These are phyloP conservation scores for Trachemys scripta DNA, from an alignment of 2,113 vertebrate species.

Conservation along the genomic window DNA sequence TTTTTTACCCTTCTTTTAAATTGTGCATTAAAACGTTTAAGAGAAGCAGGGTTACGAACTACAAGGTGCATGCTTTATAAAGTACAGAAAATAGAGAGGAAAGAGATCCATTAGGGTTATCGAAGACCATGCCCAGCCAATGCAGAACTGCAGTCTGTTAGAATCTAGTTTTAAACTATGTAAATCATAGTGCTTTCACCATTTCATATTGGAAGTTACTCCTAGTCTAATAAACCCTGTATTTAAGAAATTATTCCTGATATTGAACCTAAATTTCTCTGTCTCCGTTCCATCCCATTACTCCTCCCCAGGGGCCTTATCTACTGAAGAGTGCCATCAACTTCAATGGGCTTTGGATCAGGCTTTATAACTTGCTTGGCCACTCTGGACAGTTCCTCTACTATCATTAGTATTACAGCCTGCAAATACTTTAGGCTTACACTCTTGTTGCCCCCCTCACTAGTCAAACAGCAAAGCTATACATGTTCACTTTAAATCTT, in stretches of 20 bases:
- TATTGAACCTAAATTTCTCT: background rate
- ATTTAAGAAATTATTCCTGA: background rate
- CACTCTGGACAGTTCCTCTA: background rate
- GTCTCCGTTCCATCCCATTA: background rate
- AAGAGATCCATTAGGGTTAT: background rate
- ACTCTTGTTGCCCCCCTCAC: no score
- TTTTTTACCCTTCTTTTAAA: background rate
- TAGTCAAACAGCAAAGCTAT: background rate
- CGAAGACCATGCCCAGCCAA: background rate
- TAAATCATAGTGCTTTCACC: background rate
- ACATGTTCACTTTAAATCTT: fast-evolving
- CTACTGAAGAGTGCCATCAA: background rate
- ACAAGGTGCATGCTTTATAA: background rate
- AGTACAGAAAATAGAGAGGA: background rate
- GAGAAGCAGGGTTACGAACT: background rate
- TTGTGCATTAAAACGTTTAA: background rate
- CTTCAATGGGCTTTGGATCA: background rate
- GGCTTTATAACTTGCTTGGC: background rate
- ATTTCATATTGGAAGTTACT: background rate
- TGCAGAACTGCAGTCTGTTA: background rate
- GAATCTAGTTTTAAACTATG: background rate
- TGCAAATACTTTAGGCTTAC: background rate
- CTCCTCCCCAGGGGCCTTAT: background rate
- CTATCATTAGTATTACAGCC: background rate
- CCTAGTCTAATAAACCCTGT: background rate